These are phyloP conservation scores for Papilio elwesi DNA, from an alignment of 2,888 invertebrate species.

Conservation along the genomic window DNA sequence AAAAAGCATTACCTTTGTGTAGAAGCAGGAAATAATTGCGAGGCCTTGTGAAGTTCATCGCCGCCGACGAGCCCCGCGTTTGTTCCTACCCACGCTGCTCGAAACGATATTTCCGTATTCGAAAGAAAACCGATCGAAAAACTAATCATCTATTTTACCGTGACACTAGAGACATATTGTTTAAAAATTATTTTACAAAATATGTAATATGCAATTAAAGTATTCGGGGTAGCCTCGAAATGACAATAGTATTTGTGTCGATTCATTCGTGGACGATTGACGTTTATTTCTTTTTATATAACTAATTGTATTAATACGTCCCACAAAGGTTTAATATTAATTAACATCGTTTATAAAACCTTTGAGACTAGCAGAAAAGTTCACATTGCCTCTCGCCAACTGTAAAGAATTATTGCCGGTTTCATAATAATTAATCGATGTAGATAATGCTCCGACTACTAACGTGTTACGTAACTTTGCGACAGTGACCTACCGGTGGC, in stretches of 20 bases:
- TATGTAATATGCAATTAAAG: neutral
- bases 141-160: constrained; percentile 59
- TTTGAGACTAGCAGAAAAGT: neutral
- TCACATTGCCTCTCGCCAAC: neutral
- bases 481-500: constrained; percentile 80
- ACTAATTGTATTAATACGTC: constrained; percentile 1
- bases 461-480: constrained; percentile 75
- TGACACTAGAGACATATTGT: constrained; percentile 8
- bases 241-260: constrained; percentile 7
- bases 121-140: constrained; percentile 62
- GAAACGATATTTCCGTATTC: constrained; percentile 62
- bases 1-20: constrained; percentile 45
- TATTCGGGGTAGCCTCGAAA: neutral
- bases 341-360: neutral
- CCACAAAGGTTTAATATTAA: constrained; percentile 1
- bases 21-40: constrained; percentile 64
- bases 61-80: constrained; percentile 46
- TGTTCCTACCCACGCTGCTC: constrained; percentile 46
- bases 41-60: constrained; percentile 75
- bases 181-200: constrained; percentile 1
- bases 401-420: neutral
- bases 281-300: neutral
- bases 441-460: constrained; percentile 51
- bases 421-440: constrained; percentile 14
- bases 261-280: constrained; percentile 2